Evolutionary conservation across 2,888 invertebrate genomes (phyloP), one percentile per base, ranked within the genome.

Genomic region (Lepidochrysops patricia): DNA sequence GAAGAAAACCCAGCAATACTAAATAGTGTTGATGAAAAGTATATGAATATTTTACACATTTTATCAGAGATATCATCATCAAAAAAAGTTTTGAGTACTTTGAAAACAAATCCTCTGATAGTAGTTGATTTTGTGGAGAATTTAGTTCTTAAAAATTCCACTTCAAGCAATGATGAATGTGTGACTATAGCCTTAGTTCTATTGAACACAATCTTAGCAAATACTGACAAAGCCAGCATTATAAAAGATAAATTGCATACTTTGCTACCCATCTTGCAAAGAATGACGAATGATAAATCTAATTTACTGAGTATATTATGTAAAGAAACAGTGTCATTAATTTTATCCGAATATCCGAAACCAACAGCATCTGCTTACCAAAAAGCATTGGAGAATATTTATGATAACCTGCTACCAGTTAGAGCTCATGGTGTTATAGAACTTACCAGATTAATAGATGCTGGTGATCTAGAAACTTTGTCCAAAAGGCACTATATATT

Each of bases 401-500:
- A 91, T 71, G 94, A 95, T 83, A 90, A 92, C 26, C 74, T 95
- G 61, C 77, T 97, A 54, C 96, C 96, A n/a, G 92, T 94, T 0
- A 90, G 94, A 75, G 96, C 94, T 9, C 96, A 97, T 81, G 97
- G 94, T 5, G 83, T 97, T 35, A 92, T 96, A 67, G 84, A 91
- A 57, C 78, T 97, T 13, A 92, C 92, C 13, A 94, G 93, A 81
- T 84, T 97, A n/a, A 89, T 97, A 57, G 91, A 93, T 70, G 79
- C 79, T 15, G 90, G 89, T 65, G 93, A 96, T 80, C 68, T 83
- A 26, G 92, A 92, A 69, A 90, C 93, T 7, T 73, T 93, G 63
- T 88, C 91, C 1, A 92, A 93, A 67, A 93, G 93, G 70, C 91
- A 92, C 65, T 90, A 91, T 65, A 74, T 96, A 58, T 88, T 95